Evolutionary conservation across 2,888 invertebrate genomes (phyloP).

Genomic region (Dynastes hyllus): DNA sequence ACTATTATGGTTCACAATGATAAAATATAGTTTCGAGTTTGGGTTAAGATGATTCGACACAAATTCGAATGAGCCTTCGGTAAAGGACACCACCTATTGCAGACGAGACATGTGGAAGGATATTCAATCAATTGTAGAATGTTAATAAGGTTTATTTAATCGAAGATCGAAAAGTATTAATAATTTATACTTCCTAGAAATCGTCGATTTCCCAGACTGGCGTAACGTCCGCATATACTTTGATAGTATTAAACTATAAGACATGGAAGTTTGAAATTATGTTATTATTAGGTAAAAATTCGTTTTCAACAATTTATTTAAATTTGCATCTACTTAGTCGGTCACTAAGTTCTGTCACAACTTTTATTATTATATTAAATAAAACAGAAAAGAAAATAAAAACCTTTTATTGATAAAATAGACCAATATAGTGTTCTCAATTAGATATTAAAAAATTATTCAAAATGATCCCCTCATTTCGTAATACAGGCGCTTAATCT

Average conservation of each 20-base stretch:
- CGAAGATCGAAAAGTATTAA: constrained; percentile 31
- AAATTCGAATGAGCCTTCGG: constrained; percentile 41
- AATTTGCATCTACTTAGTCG: too few relatives aligned
- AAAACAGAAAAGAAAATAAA: too few relatives aligned
- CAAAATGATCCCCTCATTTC: too few relatives aligned
- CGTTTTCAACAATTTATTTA: background rate
- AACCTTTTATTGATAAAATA: too few relatives aligned
- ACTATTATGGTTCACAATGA: constrained; percentile 20
- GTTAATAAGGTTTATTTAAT: constrained; percentile 44
- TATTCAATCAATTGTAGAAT: constrained; percentile 47
- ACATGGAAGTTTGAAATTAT: background rate
- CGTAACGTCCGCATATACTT: constrained; percentile 12
- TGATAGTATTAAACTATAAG: background rate
- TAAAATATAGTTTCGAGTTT: constrained; percentile 42
- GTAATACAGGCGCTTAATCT: too few relatives aligned
- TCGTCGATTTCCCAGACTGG: constrained; percentile 21
- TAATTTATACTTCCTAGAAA: constrained; percentile 46
- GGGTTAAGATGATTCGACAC: constrained; percentile 35
- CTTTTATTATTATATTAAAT: too few relatives aligned
- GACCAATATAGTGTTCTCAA: too few relatives aligned
- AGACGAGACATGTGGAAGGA: constrained; percentile 34
- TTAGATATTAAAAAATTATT: too few relatives aligned
- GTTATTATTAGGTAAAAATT: background rate
- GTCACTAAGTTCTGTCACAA: too few relatives aligned
- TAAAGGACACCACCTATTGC: constrained; percentile 48